phyloP scores from a whole-genome alignment of 2,113 vertebrate species.

The Scytalopus superciliaris region DNA sequence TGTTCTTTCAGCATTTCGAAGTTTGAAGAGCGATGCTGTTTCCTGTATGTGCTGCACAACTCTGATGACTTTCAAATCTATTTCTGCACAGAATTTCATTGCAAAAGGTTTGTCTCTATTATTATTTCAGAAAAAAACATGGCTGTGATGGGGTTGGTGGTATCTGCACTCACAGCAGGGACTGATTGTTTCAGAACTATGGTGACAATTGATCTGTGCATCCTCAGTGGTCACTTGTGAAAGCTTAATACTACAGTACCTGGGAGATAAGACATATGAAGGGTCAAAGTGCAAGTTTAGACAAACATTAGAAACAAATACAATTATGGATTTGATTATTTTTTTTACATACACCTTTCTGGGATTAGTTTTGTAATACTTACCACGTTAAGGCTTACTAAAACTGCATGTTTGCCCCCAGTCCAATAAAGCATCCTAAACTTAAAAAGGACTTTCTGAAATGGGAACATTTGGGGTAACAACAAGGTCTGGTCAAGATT shows the following conservation, averaged over 20 bases:
- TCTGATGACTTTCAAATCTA: constrained; percentile 98
- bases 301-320: not conserved
- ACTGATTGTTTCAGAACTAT: not conserved
- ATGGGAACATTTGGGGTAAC: not conserved
- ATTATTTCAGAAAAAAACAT: not conserved
- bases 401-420: not conserved
- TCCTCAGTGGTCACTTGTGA: not conserved
- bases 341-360: not conserved
- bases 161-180: not conserved
- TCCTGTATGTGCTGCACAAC: constrained; percentile 96
- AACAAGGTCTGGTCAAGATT: not conserved
- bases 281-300: not conserved
- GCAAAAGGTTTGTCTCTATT: constrained; percentile 83
- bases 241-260: not conserved
- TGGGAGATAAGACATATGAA: not conserved
- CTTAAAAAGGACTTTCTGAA: not conserved
- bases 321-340: not conserved
- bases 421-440: not conserved
- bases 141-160: not conserved
- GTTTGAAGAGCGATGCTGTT: constrained; percentile 96
- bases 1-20: constrained; percentile 91
- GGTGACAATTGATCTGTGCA: not conserved
- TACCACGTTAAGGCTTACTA: not conserved
- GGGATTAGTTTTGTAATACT: not conserved
- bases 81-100: constrained; percentile 97